Conservation (phyloP, 2,888 invertebrate species). For the Patella depressa region DNA sequence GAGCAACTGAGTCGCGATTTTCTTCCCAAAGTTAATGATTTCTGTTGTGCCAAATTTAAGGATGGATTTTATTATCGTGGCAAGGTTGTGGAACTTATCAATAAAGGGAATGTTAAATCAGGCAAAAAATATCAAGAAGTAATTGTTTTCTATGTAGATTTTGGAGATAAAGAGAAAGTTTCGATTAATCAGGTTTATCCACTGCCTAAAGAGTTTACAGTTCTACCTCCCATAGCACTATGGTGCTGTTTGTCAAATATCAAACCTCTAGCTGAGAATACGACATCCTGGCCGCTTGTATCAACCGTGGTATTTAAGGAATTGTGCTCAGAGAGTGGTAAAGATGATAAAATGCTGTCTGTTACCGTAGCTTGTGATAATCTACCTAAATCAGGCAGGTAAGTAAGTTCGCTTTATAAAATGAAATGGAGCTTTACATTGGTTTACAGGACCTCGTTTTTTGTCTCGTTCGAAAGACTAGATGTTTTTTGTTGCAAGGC, state of each 20-base stretch:
- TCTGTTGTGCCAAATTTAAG: conserved; percentile 87
- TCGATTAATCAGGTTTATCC: conserved; percentile 80
- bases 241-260: conserved; percentile 83
- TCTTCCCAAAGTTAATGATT: conserved; percentile 75
- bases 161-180: conserved; percentile 85
- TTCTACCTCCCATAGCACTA: conserved; percentile 84
- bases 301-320: conserved; percentile 2
- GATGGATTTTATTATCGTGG: conserved; percentile 85
- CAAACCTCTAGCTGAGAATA: conserved; percentile 33
- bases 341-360: neutral
- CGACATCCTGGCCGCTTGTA: neutral
- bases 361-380: conserved; percentile 1
- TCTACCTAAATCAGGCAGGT: neutral
- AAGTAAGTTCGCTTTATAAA: neutral
- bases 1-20: conserved; percentile 41
- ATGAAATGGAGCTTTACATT: too few species aligned
- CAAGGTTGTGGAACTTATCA: conserved; percentile 22
- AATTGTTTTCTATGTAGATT: conserved; percentile 85
- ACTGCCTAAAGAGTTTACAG: conserved; percentile 79
- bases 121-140: conserved; percentile 24
- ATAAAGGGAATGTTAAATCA: neutral
- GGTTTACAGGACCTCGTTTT: too few species aligned
- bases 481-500: too few species aligned
- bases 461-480: too few species aligned
- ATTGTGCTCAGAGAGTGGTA: neutral